Evolutionary conservation across 2,113 vertebrate genomes (phyloP).

Genomic region (Ailurus styani): DNA sequence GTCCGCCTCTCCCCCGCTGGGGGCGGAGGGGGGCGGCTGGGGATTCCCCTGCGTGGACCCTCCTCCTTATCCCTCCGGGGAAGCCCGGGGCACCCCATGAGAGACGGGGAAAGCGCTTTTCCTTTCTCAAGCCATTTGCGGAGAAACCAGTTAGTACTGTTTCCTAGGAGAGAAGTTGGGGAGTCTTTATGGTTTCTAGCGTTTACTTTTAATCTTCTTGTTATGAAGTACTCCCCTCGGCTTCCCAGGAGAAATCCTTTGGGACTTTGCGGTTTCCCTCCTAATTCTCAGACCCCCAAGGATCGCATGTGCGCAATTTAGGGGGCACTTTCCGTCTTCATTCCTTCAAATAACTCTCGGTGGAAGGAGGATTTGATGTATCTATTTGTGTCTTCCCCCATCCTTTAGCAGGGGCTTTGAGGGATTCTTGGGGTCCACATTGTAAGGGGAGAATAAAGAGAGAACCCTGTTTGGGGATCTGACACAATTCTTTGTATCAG

Average conservation of each 20-base stretch:
- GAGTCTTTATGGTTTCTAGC: background rate
- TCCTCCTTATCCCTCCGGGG: background rate
- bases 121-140: background rate
- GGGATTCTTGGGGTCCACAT: background rate
- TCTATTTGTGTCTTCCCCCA: background rate
- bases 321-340: background rate
- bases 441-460: background rate
- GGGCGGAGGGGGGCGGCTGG: background rate
- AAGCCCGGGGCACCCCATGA: background rate
- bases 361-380: background rate
- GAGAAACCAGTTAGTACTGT: background rate
- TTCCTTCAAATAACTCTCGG: background rate
- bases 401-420: background rate
- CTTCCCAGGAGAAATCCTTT: background rate
- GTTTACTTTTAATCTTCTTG: background rate
- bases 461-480: background rate
- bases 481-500: background rate
- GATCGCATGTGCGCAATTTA: background rate
- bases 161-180: background rate
- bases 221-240: background rate
- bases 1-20: background rate
- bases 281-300: background rate
- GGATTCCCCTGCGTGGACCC: constrained; percentile 38
- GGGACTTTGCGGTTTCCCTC: background rate
- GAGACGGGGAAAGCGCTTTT: background rate